A percentile compares a stretch with the other conserved stretches of the same genome.
Evolutionary conservation across 2,113 vertebrate genomes (phyloP).

Genomic region (Gobio gobio): DNA sequence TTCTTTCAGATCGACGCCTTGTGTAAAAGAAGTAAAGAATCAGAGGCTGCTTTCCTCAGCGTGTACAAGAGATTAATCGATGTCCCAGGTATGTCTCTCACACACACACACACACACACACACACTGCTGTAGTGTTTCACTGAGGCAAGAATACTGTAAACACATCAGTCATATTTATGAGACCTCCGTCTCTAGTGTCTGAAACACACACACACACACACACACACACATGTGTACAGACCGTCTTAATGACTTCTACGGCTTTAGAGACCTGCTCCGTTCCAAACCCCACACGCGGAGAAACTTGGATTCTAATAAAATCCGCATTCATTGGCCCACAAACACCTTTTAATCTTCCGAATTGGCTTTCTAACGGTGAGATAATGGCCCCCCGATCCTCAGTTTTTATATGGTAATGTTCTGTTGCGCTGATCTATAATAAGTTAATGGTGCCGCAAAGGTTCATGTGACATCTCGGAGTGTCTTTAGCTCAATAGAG

Average conservation of each 20-base stretch:
- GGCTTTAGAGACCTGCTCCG: constrained; percentile 33
- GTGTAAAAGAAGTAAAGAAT: constrained; percentile 92
- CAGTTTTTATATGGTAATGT: constrained; percentile 44
- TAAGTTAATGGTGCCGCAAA: constrained; percentile 41
- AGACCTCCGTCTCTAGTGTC: constrained; percentile 51
- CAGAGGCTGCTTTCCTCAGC: constrained; percentile 91
- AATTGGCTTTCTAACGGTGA: constrained; percentile 30
- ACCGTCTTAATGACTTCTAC: constrained; percentile 50
- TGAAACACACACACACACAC: constrained; percentile 37
- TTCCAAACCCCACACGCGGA: constrained; percentile 42
- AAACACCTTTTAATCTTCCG: constrained; percentile 42
- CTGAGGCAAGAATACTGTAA: constrained; percentile 50
- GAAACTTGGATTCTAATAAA: constrained; percentile 43
- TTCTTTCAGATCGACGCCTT: constrained; percentile 85
- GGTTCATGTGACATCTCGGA: constrained; percentile 39
- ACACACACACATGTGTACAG: constrained; percentile 27
- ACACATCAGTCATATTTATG: constrained; percentile 62
- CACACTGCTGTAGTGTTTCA: constrained; percentile 49
- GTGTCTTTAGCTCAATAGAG: constrained; percentile 24
- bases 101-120: constrained; percentile 26
- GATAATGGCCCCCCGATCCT: constrained; percentile 37
- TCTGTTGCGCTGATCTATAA: constrained; percentile 36
- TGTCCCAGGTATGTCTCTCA: constrained; percentile 84
- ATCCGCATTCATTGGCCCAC: constrained; percentile 32
- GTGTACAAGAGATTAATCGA: constrained; percentile 94